Evolutionary conservation across 2,113 vertebrate species (phyloP).

Genomic region (Corythaixoides concolor): DNA sequence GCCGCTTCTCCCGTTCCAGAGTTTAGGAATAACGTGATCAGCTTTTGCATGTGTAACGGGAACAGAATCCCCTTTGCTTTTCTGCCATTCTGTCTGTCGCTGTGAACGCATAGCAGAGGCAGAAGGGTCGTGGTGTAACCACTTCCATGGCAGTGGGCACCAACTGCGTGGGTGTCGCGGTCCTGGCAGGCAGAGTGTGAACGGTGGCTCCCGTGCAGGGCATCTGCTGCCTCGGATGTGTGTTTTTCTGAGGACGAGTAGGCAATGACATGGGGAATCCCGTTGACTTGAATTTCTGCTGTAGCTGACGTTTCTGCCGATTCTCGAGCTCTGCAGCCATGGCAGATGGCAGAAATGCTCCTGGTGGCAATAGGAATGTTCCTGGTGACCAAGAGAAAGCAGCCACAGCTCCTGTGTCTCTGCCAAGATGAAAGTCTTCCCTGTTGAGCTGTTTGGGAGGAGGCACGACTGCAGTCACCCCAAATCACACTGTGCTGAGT

Average conservation of each 20-base stretch:
- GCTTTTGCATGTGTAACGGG: background rate
- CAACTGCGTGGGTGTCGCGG: rapidly evolving
- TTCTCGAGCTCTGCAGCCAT: background rate
- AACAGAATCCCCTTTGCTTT: background rate
- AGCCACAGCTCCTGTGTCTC: background rate
- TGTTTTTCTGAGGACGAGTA: background rate
- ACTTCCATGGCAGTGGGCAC: rapidly evolving
- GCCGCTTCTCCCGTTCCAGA: background rate
- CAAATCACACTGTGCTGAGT: background rate
- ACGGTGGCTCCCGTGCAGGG: background rate
- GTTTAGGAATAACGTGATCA: background rate
- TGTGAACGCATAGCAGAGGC: rapidly evolving
- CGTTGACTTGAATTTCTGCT: background rate
- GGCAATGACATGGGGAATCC: background rate
- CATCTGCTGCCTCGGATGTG: rapidly evolving
- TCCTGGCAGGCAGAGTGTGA: background rate
- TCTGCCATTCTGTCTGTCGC: background rate
- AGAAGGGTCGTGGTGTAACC: background rate
- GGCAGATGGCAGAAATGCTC: background rate
- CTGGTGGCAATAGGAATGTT: background rate
- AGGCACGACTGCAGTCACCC: background rate
- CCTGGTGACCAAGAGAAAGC: background rate
- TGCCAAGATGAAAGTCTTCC: background rate
- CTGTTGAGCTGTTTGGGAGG: background rate
- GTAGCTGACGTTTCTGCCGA: background rate